Percentiles rank a stretch among this genome's conserved stretches.
Conservation (phyloP, 2,113 vertebrate species). For the Callaeas wilsoni region DNA sequence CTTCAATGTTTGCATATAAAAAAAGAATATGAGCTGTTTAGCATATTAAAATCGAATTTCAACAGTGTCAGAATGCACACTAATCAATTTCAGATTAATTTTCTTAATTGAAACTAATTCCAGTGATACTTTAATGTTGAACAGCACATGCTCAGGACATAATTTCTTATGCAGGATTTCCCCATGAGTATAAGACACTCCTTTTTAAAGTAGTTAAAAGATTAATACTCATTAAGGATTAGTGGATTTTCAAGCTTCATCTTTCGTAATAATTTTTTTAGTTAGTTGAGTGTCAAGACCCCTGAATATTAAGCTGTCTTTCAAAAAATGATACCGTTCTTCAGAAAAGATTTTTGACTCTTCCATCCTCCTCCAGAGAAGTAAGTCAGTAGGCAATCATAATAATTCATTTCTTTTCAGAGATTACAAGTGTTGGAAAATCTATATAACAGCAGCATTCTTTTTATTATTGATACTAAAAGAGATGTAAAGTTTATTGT, state of each 20-base stretch:
- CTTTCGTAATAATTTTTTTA: background rate
- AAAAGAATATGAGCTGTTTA: background rate
- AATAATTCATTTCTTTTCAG: background rate
- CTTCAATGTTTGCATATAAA: background rate
- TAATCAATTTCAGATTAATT: conserved; percentile 2
- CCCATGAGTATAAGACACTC: background rate
- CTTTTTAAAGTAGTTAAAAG: conserved; percentile 3
- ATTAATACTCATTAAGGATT: conserved; percentile 40
- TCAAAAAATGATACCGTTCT: background rate
- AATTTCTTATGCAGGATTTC: conserved; percentile 29
- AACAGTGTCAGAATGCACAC: background rate
- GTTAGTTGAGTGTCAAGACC: background rate
- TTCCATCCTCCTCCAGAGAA: background rate
- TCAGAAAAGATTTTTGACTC: background rate
- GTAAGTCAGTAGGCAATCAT: background rate
- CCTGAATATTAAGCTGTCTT: background rate
- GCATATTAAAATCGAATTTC: background rate
- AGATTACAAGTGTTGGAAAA: background rate
- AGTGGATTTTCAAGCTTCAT: conserved; percentile 23
- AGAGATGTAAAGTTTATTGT: background rate
- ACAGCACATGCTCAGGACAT: background rate
- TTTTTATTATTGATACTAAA: background rate
- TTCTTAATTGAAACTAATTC: conserved; percentile 41
- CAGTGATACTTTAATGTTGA: background rate
- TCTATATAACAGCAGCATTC: background rate